These are phyloP conservation scores for Baryphthengus martii DNA, from an alignment of 2,113 vertebrate genomes.

Conservation along the genomic window DNA sequence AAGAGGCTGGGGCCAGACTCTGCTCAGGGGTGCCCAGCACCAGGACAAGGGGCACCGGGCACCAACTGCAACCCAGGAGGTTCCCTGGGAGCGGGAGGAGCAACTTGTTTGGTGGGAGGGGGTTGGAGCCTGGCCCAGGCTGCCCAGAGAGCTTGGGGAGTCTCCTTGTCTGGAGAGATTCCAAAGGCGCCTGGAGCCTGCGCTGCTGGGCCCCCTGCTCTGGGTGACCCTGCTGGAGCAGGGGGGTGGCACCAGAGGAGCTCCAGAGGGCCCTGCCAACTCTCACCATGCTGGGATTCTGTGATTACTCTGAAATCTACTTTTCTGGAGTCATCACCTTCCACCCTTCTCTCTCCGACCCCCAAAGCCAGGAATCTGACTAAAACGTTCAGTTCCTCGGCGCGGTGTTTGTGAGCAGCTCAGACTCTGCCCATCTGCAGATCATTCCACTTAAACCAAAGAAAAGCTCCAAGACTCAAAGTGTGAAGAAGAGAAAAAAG, in stretches of 20 bases:
- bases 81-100: too few species aligned
- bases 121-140: too few species aligned
- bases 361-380: not conserved
- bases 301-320: not conserved
- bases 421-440: not conserved
- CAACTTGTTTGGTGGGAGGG: too few species aligned
- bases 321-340: not conserved
- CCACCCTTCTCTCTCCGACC: not conserved
- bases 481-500: not conserved
- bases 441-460: not conserved
- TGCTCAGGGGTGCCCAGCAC: too few species aligned
- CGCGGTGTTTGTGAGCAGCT: not conserved
- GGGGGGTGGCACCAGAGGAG: not conserved
- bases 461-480: not conserved
- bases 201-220: too few species aligned
- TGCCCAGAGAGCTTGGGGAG: too few species aligned
- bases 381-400: accelerated
- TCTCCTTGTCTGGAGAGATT: too few species aligned
- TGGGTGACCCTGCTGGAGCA: too few species aligned
- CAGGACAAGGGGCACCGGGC: too few species aligned
- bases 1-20: too few species aligned
- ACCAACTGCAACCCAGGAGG: too few species aligned
- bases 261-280: not conserved
- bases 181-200: too few species aligned
- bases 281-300: not conserved